phyloP scores from a whole-genome alignment of 2,797 vertebrate species.

The Danio tinwini region DNA sequence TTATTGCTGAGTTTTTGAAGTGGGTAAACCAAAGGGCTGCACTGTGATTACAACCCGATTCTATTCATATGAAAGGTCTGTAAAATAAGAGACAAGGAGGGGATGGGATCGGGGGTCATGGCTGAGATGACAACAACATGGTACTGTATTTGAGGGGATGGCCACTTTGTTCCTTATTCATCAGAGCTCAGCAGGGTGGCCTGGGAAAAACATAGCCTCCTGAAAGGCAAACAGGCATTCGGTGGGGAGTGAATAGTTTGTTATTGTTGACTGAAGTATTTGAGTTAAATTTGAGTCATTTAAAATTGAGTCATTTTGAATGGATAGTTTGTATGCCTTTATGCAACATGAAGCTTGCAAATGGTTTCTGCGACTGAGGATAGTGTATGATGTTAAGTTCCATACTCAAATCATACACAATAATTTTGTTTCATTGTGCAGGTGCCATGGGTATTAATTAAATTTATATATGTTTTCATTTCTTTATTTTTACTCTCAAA shows the following conservation, averaged over 20 bases:
- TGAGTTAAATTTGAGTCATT: background rate
- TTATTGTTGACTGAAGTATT: slow-evolving; percentile 24
- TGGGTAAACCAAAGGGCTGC: slow-evolving; percentile 64
- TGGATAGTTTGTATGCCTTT: no score
- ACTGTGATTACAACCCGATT: slow-evolving; percentile 72
- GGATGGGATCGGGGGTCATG: slow-evolving; percentile 72
- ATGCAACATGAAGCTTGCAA: no score
- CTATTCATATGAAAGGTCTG: slow-evolving; percentile 83
- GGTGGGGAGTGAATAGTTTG: slow-evolving; percentile 58
- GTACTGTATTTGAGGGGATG: slow-evolving; percentile 58
- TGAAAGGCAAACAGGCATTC: slow-evolving; percentile 70
- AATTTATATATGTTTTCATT: no score
- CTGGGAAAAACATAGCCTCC: slow-evolving; percentile 71
- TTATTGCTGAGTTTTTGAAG: slow-evolving; percentile 68
- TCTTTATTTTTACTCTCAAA: no score
- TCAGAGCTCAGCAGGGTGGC: slow-evolving; percentile 77
- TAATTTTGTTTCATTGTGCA: no score
- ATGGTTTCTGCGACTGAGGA: no score
- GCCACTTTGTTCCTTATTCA: slow-evolving; percentile 74
- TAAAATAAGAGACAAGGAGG: slow-evolving; percentile 67
- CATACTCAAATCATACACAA: no score
- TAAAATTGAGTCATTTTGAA: no score
- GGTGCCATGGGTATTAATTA: no score
- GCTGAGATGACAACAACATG: slow-evolving; percentile 64
- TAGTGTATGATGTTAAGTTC: no score